A percentile compares a stretch with the other conserved stretches of the same genome.
Evolutionary conservation across 2,888 invertebrate genomes (phyloP).

Genomic region (Drosophila recens): DNA sequence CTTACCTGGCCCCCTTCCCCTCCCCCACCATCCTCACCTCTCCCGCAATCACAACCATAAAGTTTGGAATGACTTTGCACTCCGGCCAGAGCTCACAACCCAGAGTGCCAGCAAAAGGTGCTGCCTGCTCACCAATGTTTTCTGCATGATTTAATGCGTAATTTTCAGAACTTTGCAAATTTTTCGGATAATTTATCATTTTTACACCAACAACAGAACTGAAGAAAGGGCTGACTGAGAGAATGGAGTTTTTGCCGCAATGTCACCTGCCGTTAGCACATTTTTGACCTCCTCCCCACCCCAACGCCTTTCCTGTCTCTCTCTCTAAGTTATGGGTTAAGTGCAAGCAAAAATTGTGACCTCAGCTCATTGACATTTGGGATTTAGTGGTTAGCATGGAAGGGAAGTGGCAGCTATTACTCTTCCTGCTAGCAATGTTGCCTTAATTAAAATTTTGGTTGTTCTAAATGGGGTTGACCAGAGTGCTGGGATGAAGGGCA

Average conservation of each 20-base stretch:
- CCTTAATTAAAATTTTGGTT: slow-evolving; percentile 74
- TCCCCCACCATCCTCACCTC: not conserved
- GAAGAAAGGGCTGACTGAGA: not conserved
- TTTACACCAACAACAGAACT: slow-evolving; percentile 50
- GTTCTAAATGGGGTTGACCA: slow-evolving; percentile 45
- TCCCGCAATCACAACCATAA: slow-evolving; percentile 63
- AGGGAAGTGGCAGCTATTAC: slow-evolving; percentile 5
- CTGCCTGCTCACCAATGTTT: slow-evolving; percentile 48
- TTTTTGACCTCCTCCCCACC: slow-evolving; percentile 9
- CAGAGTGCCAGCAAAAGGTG: slow-evolving; percentile 21
- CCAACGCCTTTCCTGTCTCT: not conserved
- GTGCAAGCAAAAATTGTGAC: slow-evolving; percentile 67
- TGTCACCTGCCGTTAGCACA: slow-evolving; percentile 68
- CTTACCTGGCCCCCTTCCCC: not conserved
- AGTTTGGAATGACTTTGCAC: slow-evolving; percentile 76
- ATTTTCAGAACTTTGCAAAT: slow-evolving; percentile 79
- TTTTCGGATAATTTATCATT: slow-evolving; percentile 78
- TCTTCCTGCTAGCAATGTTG: slow-evolving; percentile 26
- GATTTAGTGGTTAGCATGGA: slow-evolving; percentile 48
- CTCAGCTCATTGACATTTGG: slow-evolving; percentile 76
- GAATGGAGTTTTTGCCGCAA: slow-evolving; percentile 43
- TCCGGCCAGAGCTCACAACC: slow-evolving; percentile 19
- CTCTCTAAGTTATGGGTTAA: slow-evolving; percentile 48
- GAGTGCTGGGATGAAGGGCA: not conserved
- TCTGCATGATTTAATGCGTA: slow-evolving; percentile 79